phyloP scores from a whole-genome alignment of 2,888 invertebrate genomes.

The Campaea margaritaria region DNA sequence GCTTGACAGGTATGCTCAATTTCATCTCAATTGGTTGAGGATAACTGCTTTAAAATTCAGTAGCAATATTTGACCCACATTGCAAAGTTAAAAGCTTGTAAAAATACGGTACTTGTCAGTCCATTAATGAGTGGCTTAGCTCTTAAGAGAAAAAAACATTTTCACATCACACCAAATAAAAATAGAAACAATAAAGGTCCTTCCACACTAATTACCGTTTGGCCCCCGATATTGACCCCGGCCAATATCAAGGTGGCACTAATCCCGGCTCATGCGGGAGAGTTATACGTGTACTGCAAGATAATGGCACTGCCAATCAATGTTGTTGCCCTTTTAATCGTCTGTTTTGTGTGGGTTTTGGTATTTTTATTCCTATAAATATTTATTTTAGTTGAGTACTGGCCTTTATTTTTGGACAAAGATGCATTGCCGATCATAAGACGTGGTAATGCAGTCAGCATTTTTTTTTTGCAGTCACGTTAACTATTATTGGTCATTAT shows the following conservation, averaged over 20 bases:
- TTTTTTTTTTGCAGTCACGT: too few species aligned
- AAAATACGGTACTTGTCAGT: too few species aligned
- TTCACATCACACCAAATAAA: background rate
- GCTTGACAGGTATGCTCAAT: too few species aligned
- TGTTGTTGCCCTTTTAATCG: conserved; percentile 43
- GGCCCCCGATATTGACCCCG: conserved; percentile 37
- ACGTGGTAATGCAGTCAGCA: too few species aligned
- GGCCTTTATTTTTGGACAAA: too few species aligned
- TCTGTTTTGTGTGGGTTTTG: conserved; percentile 39
- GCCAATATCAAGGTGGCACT: conserved; percentile 44
- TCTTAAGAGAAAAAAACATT: background rate
- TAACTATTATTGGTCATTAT: too few species aligned
- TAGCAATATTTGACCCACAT: too few species aligned
- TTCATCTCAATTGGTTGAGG: too few species aligned
- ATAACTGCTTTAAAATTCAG: too few species aligned
- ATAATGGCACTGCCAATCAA: conserved; percentile 74
- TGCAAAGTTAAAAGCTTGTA: too few species aligned
- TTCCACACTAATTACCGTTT: conserved; percentile 34
- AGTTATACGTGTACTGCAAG: conserved; percentile 64
- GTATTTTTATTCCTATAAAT: background rate
- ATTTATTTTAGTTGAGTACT: too few species aligned
- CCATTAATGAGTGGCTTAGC: background rate
- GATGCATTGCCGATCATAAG: too few species aligned
- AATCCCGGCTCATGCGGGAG: conserved; percentile 63
- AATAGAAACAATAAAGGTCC: conserved; percentile 22